Conservation (phyloP, 2,888 invertebrate species). For the Nezara viridula region DNA sequence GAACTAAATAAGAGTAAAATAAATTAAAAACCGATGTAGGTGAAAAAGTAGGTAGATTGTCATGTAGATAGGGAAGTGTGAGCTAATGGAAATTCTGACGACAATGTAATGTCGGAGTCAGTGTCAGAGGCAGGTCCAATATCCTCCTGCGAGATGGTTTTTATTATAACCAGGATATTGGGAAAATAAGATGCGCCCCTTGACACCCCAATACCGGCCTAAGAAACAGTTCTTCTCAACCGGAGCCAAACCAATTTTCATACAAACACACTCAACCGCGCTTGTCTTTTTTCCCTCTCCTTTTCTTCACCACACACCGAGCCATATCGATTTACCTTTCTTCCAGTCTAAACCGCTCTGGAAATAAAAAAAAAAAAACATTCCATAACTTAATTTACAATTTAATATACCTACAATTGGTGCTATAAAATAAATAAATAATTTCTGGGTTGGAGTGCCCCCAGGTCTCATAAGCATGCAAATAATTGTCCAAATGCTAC, state of each 20-base stretch:
- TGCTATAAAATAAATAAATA: no score
- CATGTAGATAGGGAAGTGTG: constrained; percentile 55
- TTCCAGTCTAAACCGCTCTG: constrained; percentile 24
- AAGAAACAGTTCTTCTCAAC: constrained; percentile 58
- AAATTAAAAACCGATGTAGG: constrained; percentile 10
- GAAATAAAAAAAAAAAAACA: background rate
- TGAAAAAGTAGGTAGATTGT: constrained; percentile 54
- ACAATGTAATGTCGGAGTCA: constrained; percentile 58
- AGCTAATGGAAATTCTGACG: constrained; percentile 58
- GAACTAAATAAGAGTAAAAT: background rate
- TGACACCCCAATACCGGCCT: constrained; percentile 48
- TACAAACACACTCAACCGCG: constrained; percentile 52
- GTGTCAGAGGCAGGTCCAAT: constrained; percentile 53
- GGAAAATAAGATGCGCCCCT: constrained; percentile 56
- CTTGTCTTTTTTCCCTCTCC: constrained; percentile 19
- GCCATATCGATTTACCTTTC: background rate
- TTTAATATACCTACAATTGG: no score
- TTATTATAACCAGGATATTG: constrained; percentile 60
- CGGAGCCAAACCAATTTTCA: constrained; percentile 57
- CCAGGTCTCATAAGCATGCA: no score
- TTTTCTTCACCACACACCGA: constrained; percentile 9
- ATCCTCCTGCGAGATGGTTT: constrained; percentile 44
- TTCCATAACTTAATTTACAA: background rate
- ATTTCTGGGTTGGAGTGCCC: no score
- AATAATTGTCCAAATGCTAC: no score